Base-by-base conservation (phyloP, 2,113 vertebrate genomes). In the Halcyon senegalensis region DNA sequence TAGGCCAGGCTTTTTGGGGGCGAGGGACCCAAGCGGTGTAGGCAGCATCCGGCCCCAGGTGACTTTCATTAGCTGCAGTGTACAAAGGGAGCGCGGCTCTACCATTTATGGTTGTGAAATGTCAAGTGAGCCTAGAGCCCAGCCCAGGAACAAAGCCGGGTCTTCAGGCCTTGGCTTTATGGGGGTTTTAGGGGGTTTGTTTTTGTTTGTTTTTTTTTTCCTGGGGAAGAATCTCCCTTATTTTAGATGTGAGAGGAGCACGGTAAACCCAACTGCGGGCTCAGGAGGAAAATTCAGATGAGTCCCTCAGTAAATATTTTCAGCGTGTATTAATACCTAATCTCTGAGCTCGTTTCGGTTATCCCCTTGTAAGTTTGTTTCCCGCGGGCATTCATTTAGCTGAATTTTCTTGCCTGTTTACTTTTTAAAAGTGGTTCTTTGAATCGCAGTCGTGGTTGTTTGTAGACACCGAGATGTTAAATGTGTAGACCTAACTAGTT, bases 81-180 rank as follows among this genome's bases (percentile, higher is more conserved):
- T 85, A 93, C 95, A 88, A 87, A 96, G 84, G 62, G 75, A 94
- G 53, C 72, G 41, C 74, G n/a, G 87, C 92, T 96, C 98, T 98
- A 92, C 98, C 98, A 98, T 98, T 98, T 98, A 98, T 98, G 98
- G 98, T 89, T 95, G 92, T 95, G 83, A 96, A 97, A 82, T 93
- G 91, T 87, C 87, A 56, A 97, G 94, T 33, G 92, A 73, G 93
- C 94, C 83, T 90, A 60, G 58, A 80, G 82, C 87, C 2, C 86
- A 88, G 80, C 92, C 72, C 63, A 30, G 93, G 93, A 95, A 94
- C 94, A 93, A 86, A 96, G 72, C 83, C 5, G 68, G 78, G 76
- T 92, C 90, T 88, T 24, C 89, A 64, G 87, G 75, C 94, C 91
- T 50, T 6, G 3, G 43, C 64, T 94, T 88, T 81, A 10, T 51